Percentiles rank a stretch among this genome's conserved stretches.
These are phyloP conservation scores for cattle (Bos taurus) DNA, from an alignment of 2,113 vertebrate species.

Conservation along the genomic window DNA sequence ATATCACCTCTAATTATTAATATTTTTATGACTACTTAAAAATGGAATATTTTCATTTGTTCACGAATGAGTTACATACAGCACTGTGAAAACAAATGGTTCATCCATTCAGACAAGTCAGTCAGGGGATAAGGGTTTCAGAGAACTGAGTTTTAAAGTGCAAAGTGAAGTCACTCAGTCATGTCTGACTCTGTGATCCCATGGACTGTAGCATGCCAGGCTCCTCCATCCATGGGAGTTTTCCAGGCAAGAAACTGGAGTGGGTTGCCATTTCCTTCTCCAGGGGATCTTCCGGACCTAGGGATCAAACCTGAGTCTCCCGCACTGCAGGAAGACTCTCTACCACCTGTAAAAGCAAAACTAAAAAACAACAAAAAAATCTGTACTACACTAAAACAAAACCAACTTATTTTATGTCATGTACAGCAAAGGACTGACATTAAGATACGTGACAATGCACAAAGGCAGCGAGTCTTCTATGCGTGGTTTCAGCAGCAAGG, in stretches of 20 bases:
- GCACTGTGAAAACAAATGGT: neutral
- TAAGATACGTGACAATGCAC: neutral
- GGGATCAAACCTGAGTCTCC: neutral
- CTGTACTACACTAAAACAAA: neutral
- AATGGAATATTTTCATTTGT: neutral
- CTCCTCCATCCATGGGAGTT: neutral
- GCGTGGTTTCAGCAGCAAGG: neutral
- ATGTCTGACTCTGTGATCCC: neutral
- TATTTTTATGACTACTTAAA: neutral
- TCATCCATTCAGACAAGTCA: neutral
- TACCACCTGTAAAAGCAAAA: neutral
- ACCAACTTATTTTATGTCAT: neutral
- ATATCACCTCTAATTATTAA: constrained; percentile 19
- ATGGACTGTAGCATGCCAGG: neutral
- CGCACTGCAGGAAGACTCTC: neutral
- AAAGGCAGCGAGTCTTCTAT: neutral
- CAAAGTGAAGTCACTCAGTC: neutral
- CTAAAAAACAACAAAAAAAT: neutral
- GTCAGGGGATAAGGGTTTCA: neutral
- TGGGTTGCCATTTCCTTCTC: neutral
- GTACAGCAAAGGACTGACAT: neutral
- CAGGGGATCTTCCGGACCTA: neutral
- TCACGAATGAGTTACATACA: neutral
- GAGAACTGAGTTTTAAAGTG: neutral
- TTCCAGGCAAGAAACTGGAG: neutral